Evolutionary conservation across 2,797 vertebrate species (phyloP).

Genomic region (Aldrovandia affinis): DNA sequence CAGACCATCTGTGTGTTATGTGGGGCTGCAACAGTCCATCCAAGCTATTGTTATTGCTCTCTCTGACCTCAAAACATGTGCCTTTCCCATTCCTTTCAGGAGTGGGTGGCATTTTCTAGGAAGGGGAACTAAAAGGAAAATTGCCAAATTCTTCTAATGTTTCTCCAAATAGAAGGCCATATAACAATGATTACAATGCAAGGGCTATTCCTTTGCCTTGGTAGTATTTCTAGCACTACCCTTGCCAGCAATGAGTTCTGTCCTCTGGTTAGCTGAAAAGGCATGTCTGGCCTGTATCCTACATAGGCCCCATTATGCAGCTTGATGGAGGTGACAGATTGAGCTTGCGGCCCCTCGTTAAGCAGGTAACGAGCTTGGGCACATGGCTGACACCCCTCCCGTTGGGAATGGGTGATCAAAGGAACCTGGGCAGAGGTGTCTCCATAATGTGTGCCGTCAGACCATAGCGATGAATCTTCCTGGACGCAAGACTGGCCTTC

Average conservation of each 20-base stretch:
- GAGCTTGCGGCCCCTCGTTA: background rate
- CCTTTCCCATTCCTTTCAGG: background rate
- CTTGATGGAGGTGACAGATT: constrained; percentile 13
- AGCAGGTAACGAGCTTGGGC: background rate
- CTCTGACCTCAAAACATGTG: constrained; percentile 17
- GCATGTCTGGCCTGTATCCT: background rate
- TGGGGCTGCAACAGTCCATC: background rate
- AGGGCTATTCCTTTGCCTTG: background rate
- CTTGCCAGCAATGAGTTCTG: background rate
- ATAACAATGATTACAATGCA: background rate
- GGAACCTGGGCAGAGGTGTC: background rate
- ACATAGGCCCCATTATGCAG: background rate
- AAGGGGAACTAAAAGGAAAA: background rate
- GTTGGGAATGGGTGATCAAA: background rate
- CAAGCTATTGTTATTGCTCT: background rate
- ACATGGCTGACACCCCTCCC: background rate
- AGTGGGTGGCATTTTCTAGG: background rate
- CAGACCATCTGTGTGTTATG: background rate
- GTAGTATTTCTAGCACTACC: background rate
- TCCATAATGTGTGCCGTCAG: background rate
- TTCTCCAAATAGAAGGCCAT: background rate
- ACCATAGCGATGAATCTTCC: background rate
- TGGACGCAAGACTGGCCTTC: background rate
- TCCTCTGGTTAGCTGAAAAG: background rate
- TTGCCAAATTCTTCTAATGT: background rate